Evolutionary conservation across 2,888 invertebrate genomes (phyloP).

Genomic region (Oligia strigilis): DNA sequence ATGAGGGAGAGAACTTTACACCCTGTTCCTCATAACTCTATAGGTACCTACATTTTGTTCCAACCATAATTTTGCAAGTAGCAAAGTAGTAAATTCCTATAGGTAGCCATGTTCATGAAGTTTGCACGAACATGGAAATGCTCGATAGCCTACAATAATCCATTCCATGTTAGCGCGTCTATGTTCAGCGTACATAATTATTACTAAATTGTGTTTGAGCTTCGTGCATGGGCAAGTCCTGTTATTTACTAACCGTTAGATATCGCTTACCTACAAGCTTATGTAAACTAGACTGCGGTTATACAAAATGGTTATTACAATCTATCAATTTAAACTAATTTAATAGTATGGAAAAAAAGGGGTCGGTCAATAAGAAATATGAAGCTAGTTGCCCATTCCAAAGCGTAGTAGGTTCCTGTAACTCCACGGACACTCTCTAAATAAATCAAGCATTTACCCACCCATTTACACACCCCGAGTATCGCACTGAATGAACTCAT

Average conservation of each 20-base stretch:
- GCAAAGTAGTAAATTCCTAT: neutral
- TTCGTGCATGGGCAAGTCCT: neutral
- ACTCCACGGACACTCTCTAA: neutral
- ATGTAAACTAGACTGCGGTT: neutral
- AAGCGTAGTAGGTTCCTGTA: neutral
- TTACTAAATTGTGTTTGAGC: conserved; percentile 31
- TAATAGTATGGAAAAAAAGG: neutral
- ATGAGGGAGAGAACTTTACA: no score
- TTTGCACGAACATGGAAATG: neutral
- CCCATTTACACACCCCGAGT: neutral
- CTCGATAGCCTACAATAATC: conserved; percentile 20
- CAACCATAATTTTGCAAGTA: neutral
- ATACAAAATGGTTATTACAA: conserved; percentile 2
- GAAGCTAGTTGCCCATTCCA: neutral
- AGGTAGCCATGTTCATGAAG: conserved; percentile 20
- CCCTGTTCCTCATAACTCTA: no score
- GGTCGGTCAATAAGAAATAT: no score
- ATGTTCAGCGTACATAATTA: conserved; percentile 26
- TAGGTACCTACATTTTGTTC: neutral
- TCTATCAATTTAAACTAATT: neutral
- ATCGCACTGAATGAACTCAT: neutral
- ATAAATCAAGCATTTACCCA: neutral
- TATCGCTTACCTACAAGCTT: conserved; percentile 7
- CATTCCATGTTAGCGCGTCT: neutral
- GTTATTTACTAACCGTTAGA: conserved; percentile 11